Evolutionary conservation across 2,797 vertebrate genomes (phyloP).

Genomic region (Coccyzus lansbergi): DNA sequence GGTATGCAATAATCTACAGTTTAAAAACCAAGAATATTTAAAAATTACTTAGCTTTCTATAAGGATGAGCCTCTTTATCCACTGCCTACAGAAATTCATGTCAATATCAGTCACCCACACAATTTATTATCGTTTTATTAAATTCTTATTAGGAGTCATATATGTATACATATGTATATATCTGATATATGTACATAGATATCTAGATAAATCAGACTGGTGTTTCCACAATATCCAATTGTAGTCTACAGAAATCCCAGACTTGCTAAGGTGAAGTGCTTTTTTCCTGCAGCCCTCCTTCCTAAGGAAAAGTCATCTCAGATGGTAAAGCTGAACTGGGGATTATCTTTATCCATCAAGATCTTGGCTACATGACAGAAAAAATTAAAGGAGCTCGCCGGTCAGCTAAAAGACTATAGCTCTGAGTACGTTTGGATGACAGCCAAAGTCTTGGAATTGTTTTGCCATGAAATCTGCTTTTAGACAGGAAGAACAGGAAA

Average conservation of each 20-base stretch:
- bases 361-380: conserved; percentile 53
- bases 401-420: conserved; percentile 51
- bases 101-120: background rate
- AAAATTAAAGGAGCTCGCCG: conserved; percentile 53
- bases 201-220: background rate
- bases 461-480: conserved; percentile 72
- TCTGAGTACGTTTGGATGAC: conserved; percentile 48
- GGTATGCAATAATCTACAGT: background rate
- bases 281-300: background rate
- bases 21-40: background rate
- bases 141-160: background rate
- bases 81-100: background rate
- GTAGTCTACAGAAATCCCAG: background rate
- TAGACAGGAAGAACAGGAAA: conserved; percentile 62
- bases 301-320: conserved; percentile 27
- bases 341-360: conserved; percentile 44
- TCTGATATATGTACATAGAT: background rate
- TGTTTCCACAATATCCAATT: background rate
- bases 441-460: conserved; percentile 68
- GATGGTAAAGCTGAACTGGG: background rate
- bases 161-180: background rate
- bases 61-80: background rate
- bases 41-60: background rate
- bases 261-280: background rate
- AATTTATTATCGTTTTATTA: background rate